Base-by-base conservation (phyloP, 2,113 vertebrate species). In the Oreotragus oreotragus region DNA sequence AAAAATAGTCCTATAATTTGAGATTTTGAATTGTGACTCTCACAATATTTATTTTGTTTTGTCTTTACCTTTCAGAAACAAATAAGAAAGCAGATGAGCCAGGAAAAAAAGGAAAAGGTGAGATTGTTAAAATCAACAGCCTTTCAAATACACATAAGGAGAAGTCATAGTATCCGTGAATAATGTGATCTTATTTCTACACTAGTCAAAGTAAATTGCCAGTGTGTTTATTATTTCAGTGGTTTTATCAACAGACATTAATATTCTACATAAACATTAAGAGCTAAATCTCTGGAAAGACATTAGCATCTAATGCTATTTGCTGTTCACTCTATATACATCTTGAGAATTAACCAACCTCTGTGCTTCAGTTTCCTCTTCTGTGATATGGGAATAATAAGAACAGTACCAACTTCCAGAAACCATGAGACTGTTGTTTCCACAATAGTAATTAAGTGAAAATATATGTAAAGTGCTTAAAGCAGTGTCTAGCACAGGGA, bases 41-140 rank as follows among this genome's bases (percentile, higher is more conserved):
- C 45, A 66, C 1, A 90, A 62, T 84, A 58, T 19, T 96, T 97
- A 79, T 60, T 28, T 87, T 98, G 77, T 92, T 95, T 92, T 98
- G 86, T 98, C 91, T 99, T 98, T 99, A 95, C 97, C 98, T 99
- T 99, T 91, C 93, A 99, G 98, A 98, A 60, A 94, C 98, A 97
- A 97, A 28, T 94, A 96, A 91, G 96, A 98, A 98, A 97, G 93
- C 98, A 97, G 95, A 89, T 64, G 98, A 98, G 43, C 80, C 98
- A 91, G 98, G 98, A 57, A 98, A 97, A 97, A 95, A 97, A 97
- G 98, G 93, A 90, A 98, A 98, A 98, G 98, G 99, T 99, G 98
- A 98, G 98, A 84, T 47, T 85, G 58, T 39, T 88, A 70, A 92
- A 86, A 36, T 88, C 51, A 89, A 80, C 2, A 57, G 30, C 11